A percentile compares a stretch with the other conserved stretches of the same genome.
Evolutionary conservation across 2,113 vertebrate species (phyloP).

Genomic region (Ptilonorhynchus violaceus): DNA sequence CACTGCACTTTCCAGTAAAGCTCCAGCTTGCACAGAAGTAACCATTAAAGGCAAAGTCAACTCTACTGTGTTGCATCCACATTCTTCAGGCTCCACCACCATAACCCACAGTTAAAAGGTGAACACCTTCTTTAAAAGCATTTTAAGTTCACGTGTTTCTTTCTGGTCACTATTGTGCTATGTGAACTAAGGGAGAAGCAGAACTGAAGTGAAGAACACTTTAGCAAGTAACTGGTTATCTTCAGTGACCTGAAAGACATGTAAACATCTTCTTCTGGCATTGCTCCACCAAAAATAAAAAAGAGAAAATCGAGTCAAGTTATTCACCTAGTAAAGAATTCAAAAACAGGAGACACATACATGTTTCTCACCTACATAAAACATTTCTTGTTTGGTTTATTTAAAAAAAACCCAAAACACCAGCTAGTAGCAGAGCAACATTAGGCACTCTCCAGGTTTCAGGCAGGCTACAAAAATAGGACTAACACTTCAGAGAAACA

Average conservation of each 20-base stretch:
- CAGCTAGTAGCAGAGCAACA: not conserved
- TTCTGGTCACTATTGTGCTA: not conserved
- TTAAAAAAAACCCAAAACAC: not conserved
- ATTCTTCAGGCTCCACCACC: not conserved
- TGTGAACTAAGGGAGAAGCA: not conserved
- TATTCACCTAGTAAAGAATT: not conserved
- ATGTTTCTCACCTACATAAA: not conserved
- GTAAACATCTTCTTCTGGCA: not conserved
- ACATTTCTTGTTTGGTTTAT: not conserved
- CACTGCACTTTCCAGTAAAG: not conserved
- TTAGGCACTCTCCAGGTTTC: not conserved
- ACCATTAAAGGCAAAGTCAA: not conserved
- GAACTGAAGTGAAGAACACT: not conserved
- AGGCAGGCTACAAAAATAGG: not conserved
- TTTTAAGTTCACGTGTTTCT: accelerated
- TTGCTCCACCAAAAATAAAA: not conserved
- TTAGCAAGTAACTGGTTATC: not conserved
- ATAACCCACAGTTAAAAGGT: not conserved
- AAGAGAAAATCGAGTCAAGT: not conserved
- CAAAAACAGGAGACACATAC: not conserved
- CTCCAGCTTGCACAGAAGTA: not conserved
- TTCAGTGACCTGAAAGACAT: not conserved
- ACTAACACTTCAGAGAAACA: not conserved
- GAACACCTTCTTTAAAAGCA: not conserved
- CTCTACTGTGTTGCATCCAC: not conserved